Conservation (phyloP, 2,888 invertebrate genomes). For the Eupithecia tripunctaria region DNA sequence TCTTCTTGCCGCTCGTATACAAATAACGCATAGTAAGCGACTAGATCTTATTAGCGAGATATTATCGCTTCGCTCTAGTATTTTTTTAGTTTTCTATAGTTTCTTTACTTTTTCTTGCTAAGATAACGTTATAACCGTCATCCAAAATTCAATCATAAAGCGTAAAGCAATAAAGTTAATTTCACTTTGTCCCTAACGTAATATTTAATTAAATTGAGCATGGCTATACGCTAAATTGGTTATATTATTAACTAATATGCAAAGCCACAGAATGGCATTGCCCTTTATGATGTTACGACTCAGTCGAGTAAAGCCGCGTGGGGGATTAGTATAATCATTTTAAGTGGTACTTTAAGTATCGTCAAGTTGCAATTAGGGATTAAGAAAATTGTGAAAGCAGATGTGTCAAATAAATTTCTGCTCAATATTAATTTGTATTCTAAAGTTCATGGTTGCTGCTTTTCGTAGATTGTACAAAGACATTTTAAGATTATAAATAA, state of each 20-base stretch:
- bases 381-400: background rate
- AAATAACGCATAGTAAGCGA: too few relatives aligned
- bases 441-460: background rate
- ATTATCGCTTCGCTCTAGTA: too few relatives aligned
- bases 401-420: background rate
- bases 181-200: background rate
- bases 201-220: constrained; percentile 27
- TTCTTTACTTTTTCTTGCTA: background rate
- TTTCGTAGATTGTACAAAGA: background rate
- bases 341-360: constrained; percentile 7
- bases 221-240: constrained; percentile 19
- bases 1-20: background rate
- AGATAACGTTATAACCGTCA: background rate
- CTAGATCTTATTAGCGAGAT: background rate
- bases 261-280: constrained; percentile 17
- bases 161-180: background rate
- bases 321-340: background rate
- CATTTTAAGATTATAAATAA: background rate
- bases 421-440: background rate
- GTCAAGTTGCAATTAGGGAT: constrained; percentile 12
- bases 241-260: constrained; percentile 26
- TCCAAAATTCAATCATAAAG: background rate
- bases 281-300: constrained; percentile 21
- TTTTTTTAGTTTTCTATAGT: background rate
- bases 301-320: background rate